phyloP scores from a whole-genome alignment of 2,888 invertebrate genomes.

The Ariolimax columbianus region DNA sequence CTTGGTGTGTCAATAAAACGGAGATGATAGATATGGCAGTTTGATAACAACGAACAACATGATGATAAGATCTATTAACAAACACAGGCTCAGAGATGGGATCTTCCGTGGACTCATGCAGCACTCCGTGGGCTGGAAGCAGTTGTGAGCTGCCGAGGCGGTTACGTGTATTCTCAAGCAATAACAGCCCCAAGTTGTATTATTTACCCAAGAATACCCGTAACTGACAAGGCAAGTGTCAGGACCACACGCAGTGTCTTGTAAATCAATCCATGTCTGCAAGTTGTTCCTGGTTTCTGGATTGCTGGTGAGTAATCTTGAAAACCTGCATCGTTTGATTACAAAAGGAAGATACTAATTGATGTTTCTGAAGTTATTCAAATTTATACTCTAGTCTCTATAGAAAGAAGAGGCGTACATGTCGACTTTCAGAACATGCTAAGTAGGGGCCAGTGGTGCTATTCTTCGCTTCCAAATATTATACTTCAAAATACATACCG shows the following conservation, averaged over 20 bases:
- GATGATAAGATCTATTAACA: not conserved
- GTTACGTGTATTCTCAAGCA: constrained; percentile 99
- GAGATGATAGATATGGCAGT: not conserved
- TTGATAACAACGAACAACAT: no score
- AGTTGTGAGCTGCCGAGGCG: constrained; percentile 36
- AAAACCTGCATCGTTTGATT: no score
- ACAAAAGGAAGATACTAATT: no score
- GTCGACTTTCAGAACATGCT: no score
- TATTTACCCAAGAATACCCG: constrained; percentile 99
- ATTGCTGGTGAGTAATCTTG: no score
- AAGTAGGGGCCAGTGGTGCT: no score
- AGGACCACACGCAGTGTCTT: not conserved
- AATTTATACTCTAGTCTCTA: no score
- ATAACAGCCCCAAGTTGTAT: constrained; percentile 96
- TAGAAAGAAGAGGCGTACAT: no score
- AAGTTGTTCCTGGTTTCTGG: not conserved
- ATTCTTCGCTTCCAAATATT: no score
- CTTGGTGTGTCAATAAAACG: not conserved
- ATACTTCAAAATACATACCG: no score
- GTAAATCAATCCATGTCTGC: not conserved
- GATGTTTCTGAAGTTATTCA: no score
- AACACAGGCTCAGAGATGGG: not conserved
- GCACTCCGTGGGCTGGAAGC: not conserved
- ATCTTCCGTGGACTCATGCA: not conserved
- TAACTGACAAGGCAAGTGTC: constrained; percentile 84